Conservation (phyloP, 1,140 invertebrate genomes). For the Bombus cullumanus region DNA sequence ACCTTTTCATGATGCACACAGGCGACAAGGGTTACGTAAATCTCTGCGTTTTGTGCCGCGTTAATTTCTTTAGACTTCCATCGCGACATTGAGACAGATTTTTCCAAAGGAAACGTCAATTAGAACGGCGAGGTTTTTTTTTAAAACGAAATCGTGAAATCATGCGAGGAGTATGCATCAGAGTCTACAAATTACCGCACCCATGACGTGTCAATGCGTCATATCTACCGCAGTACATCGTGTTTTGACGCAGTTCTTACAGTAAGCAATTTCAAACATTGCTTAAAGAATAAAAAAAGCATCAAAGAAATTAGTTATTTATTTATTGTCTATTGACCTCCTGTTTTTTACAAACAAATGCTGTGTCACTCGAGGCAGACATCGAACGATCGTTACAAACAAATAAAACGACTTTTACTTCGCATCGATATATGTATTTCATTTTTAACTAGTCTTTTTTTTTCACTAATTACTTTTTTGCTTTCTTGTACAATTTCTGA, state of each 20-base stretch:
- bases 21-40: neutral
- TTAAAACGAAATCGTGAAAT: neutral
- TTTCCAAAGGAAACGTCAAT: neutral
- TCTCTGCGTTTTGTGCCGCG: neutral
- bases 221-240: neutral
- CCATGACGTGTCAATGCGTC: neutral
- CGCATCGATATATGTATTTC: too few species aligned
- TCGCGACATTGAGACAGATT: neutral
- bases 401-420: too few species aligned
- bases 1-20: neutral
- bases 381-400: too few species aligned
- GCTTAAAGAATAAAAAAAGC: too few species aligned
- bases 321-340: neutral
- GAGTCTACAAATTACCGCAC: constrained; percentile 19
- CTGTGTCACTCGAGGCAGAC: too few species aligned
- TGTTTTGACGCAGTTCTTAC: neutral
- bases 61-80: neutral
- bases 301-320: too few species aligned
- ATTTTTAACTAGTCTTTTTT: too few species aligned
- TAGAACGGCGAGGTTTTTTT: neutral
- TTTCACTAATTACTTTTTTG: too few species aligned
- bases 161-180: neutral
- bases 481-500: too few species aligned
- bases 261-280: too few species aligned
- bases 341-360: too few species aligned